These are phyloP conservation scores for Hypena proboscidalis DNA, from an alignment of 2,888 invertebrate genomes.

Conservation along the genomic window DNA sequence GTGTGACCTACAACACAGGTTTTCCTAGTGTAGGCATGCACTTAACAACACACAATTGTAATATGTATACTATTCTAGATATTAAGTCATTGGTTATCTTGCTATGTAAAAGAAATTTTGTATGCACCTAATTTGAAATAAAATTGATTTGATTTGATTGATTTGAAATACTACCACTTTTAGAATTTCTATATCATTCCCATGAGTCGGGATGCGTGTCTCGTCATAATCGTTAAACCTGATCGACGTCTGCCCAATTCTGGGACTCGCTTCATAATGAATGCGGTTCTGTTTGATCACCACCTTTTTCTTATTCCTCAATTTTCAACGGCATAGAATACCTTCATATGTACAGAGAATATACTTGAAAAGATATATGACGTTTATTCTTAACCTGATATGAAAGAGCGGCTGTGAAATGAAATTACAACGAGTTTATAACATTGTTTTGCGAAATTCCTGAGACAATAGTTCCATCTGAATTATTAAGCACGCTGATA, in stretches of 20 bases:
- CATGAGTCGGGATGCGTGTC: slow-evolving; percentile 44
- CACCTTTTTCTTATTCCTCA: slow-evolving; percentile 27
- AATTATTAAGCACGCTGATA: not conserved
- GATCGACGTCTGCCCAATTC: slow-evolving; percentile 59
- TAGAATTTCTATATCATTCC: slow-evolving; percentile 28
- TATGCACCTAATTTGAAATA: too few relatives aligned
- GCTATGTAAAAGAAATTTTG: too few relatives aligned
- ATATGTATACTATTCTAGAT: too few relatives aligned
- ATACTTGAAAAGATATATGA: slow-evolving; percentile 1
- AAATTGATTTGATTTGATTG: too few relatives aligned
- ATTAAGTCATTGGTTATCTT: too few relatives aligned
- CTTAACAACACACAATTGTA: too few relatives aligned
- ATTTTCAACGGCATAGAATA: slow-evolving; percentile 10
- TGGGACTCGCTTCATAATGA: slow-evolving; percentile 36
- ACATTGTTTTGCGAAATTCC: not conserved
- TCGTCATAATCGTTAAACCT: slow-evolving; percentile 56
- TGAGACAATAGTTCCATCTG: not conserved
- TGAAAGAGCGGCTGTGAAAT: too few relatives aligned
- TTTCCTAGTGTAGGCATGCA: too few relatives aligned
- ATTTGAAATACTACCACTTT: slow-evolving; percentile 16
- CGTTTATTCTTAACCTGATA: too few relatives aligned
- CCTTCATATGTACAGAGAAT: not conserved
- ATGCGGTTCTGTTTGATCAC: slow-evolving; percentile 39
- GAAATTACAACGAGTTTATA: not conserved
- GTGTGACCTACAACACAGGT: too few relatives aligned